Evolutionary conservation across 1,140 invertebrate species (phyloP), one percentile per base, ranked within the genome.

Genomic region (Penaeus japonicus): DNA sequence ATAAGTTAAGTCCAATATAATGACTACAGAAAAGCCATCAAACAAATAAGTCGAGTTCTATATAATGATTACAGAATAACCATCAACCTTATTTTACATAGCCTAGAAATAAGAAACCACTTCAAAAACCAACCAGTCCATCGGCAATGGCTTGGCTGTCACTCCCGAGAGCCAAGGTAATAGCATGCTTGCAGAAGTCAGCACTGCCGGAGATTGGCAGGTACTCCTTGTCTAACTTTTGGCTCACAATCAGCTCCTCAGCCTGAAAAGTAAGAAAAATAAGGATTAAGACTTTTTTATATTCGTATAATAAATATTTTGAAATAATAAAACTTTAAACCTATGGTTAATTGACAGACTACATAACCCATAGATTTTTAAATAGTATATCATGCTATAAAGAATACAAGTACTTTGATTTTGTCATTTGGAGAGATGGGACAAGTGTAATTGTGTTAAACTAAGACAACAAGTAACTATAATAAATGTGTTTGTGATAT

Each of bases 171-270:
- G 98, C 99, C 86, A 99, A 93, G 90, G 95, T 94, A 85, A 97
- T 97, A 78, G 96, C 95, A 27, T 95, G 94, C 91, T 96, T 95
- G 91, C 95, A 96, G 92, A 97, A 98, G 55, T 96, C 95, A 17
- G 95, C 92, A 87, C 95, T 93, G 80, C 99, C 99, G 91, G 95
- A 95, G 91, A 99, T 99, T 0, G 97, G 95, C 17, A 96, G 96
- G 94, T 99, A 99, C 93, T 99, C 99, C 91, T 99, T 97, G 92
- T 99, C 98, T 92, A 99, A 92, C 70, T 94, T 94, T 91, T 96
- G 96, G 1, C 93, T 92, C 59, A 94, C 91, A 2, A 99, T 93
- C 80, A 94, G 94, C 86, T 96, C 93, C 93, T 99, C 98, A 65
- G 97, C 97, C 90, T 90, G 70, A 79, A 89, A 27, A 39, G 22